Percentiles rank a stretch among this genome's conserved stretches.
phyloP scores from a whole-genome alignment of 2,888 invertebrate genomes.

The Microchrysa polita region DNA sequence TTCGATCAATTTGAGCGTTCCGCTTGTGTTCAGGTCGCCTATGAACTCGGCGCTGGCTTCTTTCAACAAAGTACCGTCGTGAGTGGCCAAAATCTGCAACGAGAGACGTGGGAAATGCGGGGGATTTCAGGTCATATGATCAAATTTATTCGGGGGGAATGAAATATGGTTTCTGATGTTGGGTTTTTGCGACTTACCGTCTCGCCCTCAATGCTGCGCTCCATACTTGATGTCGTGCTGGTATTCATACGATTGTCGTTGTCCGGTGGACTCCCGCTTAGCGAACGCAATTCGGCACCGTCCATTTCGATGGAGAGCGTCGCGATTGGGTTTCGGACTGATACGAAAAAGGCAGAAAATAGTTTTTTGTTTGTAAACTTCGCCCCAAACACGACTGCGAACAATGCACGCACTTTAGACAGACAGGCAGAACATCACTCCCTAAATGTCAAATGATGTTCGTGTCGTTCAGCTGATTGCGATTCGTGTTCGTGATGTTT shows the following conservation, averaged over 20 bases:
- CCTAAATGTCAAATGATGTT: background rate
- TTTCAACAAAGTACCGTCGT: constrained; percentile 80
- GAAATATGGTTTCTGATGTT: background rate
- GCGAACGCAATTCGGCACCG: constrained; percentile 2
- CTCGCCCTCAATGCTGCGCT: constrained; percentile 32
- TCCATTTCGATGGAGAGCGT: constrained; percentile 7
- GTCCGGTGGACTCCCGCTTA: constrained; percentile 10
- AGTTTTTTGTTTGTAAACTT: constrained; percentile 15
- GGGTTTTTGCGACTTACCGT: constrained; percentile 37
- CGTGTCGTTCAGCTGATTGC: constrained; percentile 15
- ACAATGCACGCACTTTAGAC: background rate
- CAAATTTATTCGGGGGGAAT: too few relatives aligned
- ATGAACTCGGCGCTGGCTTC: constrained; percentile 71
- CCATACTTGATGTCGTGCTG: constrained; percentile 34
- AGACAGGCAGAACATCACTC: constrained; percentile 12
- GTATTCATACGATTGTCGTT: constrained; percentile 21
- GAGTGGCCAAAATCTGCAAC: constrained; percentile 69
- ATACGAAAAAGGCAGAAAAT: background rate
- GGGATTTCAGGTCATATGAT: constrained; percentile 46
- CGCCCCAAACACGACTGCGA: background rate
- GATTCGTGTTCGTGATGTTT: background rate
- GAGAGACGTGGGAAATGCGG: background rate
- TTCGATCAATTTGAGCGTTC: constrained; percentile 60
- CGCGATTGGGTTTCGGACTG: too few relatives aligned
- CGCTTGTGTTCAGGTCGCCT: constrained; percentile 70